Evolutionary conservation across 2,113 vertebrate genomes (phyloP), one percentile per base, ranked within the genome.

Genomic region (Odobenus rosmarus): DNA sequence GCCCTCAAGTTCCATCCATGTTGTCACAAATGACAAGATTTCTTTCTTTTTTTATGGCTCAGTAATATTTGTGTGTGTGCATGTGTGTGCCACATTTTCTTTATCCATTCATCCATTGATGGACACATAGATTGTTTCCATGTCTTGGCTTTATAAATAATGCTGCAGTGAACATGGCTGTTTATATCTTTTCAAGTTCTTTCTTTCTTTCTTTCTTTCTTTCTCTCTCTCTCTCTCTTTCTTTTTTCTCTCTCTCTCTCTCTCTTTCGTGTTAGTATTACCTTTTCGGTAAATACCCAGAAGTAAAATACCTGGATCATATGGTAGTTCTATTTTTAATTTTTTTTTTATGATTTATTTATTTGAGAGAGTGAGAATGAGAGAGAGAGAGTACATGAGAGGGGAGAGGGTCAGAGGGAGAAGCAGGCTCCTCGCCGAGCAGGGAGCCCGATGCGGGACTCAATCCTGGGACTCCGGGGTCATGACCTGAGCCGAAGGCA

Each of bases 191-290:
- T 79, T 53, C 49, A 51, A 79, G 8, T 79, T 33, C 6, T 3
- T 67, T 16, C 62, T 1, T 67, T 33, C 31, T 3, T 64, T 16
- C 31, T 10, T 14, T 5, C 26, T 64, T 28, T 5, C 61, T 28
- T 28, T 5, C 18, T 14, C 1, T 4, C 9, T 26, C 10, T 3
- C 8, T 59, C 31, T 5, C 28, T 3, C 10, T 26, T 11, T 5
- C 10, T 4, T 26, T 7, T 16, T 7, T n/a, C 13, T 64, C 3
- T 11, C 2, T 23, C 23, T 59, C 3, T 23, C 7, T 59, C 23
- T 7, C 15, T 15, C 4, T 33, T 11, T 24, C 23, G 0, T 61
- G 3, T 24, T 33, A 33, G 14, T 33, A n/a, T 72, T 72, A 39
- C 39, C 69, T 72, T 72, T 79, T 79, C 9, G 46, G 49, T 51